Evolutionary conservation across 2,888 invertebrate genomes (phyloP).

Genomic region (Diploptera punctata): DNA sequence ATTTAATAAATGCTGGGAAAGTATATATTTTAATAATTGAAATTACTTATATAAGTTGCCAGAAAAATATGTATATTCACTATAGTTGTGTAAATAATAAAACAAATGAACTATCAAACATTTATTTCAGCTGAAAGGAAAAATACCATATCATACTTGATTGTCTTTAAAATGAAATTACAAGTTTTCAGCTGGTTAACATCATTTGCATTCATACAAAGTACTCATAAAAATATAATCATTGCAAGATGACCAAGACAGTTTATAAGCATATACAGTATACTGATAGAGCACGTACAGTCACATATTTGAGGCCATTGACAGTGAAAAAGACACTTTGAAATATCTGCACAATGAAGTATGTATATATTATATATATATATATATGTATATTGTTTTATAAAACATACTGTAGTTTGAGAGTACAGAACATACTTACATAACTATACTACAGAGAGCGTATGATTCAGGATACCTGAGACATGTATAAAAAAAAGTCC

Average conservation of each 20-base stretch:
- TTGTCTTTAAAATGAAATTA: conserved; percentile 6
- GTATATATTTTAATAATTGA: no score
- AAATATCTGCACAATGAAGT: not conserved
- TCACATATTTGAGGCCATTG: conserved; percentile 3
- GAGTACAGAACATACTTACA: no score
- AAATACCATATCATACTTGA: not conserved
- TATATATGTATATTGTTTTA: no score
- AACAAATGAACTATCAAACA: not conserved
- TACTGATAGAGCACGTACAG: not conserved
- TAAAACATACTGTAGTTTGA: no score
- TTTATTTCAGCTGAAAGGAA: conserved; percentile 11
- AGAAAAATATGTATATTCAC: no score
- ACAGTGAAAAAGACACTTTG: not conserved
- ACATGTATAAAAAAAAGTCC: no score
- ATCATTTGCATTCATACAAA: conserved; percentile 1
- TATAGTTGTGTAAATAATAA: no score
- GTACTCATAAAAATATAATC: not conserved
- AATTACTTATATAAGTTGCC: no score
- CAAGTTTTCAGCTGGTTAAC: conserved; percentile 4
- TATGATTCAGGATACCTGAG: no score
- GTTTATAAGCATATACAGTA: not conserved
- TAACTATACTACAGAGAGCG: no score
- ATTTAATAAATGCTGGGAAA: no score
- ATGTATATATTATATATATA: not conserved
- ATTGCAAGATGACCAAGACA: not conserved